A percentile compares a stretch with the other conserved stretches of the same genome.
phyloP scores from a whole-genome alignment of 2,888 invertebrate species.

The Lomographa bimaculata region DNA sequence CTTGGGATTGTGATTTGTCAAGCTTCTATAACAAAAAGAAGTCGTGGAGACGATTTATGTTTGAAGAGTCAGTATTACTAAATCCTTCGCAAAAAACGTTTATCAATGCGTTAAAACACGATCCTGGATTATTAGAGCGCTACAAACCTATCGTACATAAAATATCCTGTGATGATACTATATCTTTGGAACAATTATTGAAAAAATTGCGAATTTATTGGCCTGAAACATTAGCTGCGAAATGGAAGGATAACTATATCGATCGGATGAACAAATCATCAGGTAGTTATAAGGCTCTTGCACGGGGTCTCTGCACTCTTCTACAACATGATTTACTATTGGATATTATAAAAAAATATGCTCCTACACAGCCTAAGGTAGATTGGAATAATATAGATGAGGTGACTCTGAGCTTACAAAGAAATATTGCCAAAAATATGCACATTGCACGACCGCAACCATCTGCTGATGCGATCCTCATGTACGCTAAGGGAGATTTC shows the following conservation, averaged over 20 bases:
- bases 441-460: constrained; percentile 61
- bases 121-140: constrained; percentile 47
- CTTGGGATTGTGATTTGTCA: constrained; percentile 43
- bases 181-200: constrained; percentile 43
- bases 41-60: constrained; percentile 57
- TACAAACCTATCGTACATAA: constrained; percentile 41
- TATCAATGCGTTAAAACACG: constrained; percentile 65
- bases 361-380: constrained; percentile 54
- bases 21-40: constrained; percentile 58
- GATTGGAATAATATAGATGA: constrained; percentile 55
- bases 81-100: constrained; percentile 49
- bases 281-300: constrained; percentile 46
- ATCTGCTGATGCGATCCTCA: constrained; percentile 48
- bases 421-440: constrained; percentile 62
- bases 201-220: constrained; percentile 61
- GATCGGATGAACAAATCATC: constrained; percentile 38
- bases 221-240: constrained; percentile 46
- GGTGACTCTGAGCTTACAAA: constrained; percentile 50
- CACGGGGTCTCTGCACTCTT: constrained; percentile 53
- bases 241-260: constrained; percentile 46
- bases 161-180: constrained; percentile 41
- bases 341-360: constrained; percentile 51
- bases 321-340: constrained; percentile 42
- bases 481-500: constrained; percentile 65
- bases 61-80: constrained; percentile 57